Percentiles rank a stretch among this genome's conserved stretches.
These are phyloP conservation scores for Apodemia hepburni DNA, from an alignment of 2,888 invertebrate genomes.

Conservation along the genomic window DNA sequence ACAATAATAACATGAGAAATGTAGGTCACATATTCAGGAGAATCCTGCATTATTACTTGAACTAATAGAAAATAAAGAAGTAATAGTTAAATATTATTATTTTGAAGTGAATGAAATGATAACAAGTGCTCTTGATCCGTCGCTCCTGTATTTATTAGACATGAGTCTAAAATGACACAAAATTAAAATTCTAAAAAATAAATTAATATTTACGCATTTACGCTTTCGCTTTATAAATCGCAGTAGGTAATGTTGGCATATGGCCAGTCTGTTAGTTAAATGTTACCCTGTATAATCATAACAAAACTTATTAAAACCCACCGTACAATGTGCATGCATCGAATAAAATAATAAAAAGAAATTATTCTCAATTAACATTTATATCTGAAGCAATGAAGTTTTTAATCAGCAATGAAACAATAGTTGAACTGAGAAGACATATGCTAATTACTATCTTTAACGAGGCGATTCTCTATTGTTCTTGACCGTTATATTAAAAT, in stretches of 20 bases:
- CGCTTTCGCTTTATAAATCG: too few species aligned
- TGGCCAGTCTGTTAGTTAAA: too few species aligned
- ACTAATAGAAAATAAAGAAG: neutral
- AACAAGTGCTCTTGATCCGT: neutral
- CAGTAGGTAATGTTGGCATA: too few species aligned
- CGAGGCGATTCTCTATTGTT: slow-evolving; percentile 7
- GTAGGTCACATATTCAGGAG: slow-evolving; percentile 3
- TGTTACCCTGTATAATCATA: too few species aligned
- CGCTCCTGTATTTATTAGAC: too few species aligned
- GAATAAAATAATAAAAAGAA: neutral
- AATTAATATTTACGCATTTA: too few species aligned
- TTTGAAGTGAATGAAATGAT: neutral
- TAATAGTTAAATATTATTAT: neutral
- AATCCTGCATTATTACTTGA: neutral
- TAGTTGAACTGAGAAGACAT: slow-evolving; percentile 1
- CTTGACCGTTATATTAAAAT: slow-evolving; percentile 5
- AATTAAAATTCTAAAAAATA: too few species aligned
- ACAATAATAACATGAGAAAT: slow-evolving; percentile 10
- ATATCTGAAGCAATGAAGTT: neutral
- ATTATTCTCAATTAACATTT: slow-evolving; percentile 5
- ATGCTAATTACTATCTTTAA: slow-evolving; percentile 4
- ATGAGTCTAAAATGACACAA: too few species aligned
- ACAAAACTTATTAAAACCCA: neutral
- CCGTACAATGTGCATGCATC: neutral
- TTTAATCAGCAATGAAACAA: slow-evolving; percentile 9